phyloP scores from a whole-genome alignment of 1,140 invertebrate species.

The Zaprionus ghesquierei region DNA sequence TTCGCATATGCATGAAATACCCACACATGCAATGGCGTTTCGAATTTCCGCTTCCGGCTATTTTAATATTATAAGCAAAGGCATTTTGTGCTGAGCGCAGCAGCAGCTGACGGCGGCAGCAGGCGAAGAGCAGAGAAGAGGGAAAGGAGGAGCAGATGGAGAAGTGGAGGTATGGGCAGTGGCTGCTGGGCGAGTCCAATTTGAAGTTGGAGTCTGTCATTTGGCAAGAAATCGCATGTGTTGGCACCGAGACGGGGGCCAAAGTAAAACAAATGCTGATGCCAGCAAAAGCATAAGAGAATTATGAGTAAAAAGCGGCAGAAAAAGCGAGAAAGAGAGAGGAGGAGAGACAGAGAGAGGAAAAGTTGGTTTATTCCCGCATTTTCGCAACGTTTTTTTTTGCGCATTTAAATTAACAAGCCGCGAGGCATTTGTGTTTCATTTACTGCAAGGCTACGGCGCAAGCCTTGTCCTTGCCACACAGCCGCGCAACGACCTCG shows the following conservation, averaged over 20 bases:
- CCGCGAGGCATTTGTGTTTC: slow-evolving; percentile 70
- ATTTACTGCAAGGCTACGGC: slow-evolving; percentile 60
- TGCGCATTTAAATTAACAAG: slow-evolving; percentile 72
- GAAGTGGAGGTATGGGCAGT: background rate
- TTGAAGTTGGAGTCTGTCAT: slow-evolving; percentile 31
- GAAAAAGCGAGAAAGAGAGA: background rate
- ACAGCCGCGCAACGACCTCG: slow-evolving; percentile 1
- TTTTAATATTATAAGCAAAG: slow-evolving; percentile 78
- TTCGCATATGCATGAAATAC: slow-evolving; percentile 12
- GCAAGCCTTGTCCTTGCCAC: slow-evolving; percentile 2
- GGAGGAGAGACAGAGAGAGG: background rate
- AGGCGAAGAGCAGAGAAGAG: slow-evolving; percentile 1
- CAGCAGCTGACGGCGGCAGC: slow-evolving; percentile 32
- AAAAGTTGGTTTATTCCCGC: background rate
- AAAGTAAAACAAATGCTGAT: slow-evolving; percentile 51
- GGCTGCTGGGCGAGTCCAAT: background rate
- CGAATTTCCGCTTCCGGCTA: slow-evolving; percentile 77
- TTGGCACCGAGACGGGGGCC: too few relatives aligned
- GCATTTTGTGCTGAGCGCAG: slow-evolving; percentile 70
- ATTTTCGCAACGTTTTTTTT: slow-evolving; percentile 23
- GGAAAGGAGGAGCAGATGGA: slow-evolving; percentile 15
- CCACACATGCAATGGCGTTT: slow-evolving; percentile 62
- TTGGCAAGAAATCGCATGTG: slow-evolving; percentile 34
- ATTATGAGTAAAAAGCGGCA: slow-evolving; percentile 50
- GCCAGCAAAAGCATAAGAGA: slow-evolving; percentile 56